A percentile compares a stretch with the other conserved stretches of the same genome.
phyloP scores from a whole-genome alignment of 1,140 invertebrate genomes.

The Meloidogyne floridensis region DNA sequence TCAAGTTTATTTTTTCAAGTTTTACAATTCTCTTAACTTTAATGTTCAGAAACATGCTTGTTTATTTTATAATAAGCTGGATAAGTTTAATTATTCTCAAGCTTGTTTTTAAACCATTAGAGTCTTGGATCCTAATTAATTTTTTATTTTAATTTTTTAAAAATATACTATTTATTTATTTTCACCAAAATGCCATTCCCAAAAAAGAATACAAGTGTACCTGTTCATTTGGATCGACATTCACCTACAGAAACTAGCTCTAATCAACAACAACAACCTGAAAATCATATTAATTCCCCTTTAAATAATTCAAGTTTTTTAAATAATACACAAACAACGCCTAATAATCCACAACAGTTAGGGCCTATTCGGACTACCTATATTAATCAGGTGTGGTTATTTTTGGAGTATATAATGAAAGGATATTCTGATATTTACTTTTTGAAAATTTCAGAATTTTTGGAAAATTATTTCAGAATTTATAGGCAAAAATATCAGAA shows the following conservation, averaged over 20 bases:
- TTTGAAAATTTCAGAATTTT: not conserved
- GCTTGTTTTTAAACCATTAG: too few relatives aligned
- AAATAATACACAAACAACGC: not conserved
- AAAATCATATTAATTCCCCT: not conserved
- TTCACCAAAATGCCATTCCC: not conserved
- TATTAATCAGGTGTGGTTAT: constrained; percentile 1
- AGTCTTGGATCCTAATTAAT: too few relatives aligned
- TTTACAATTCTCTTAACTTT: too few relatives aligned
- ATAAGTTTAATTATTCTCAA: too few relatives aligned
- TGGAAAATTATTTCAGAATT: not conserved
- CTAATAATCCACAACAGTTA: not conserved
- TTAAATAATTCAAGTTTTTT: not conserved
- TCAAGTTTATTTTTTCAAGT: too few relatives aligned
- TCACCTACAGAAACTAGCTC: not conserved
- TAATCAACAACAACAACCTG: not conserved
- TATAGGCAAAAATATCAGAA: not conserved
- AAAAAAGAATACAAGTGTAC: constrained; percentile 15
- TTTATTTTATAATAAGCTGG: too few relatives aligned
- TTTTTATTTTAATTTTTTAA: too few relatives aligned
- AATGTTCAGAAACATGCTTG: too few relatives aligned
- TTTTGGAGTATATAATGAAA: not conserved
- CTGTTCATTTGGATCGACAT: constrained; percentile 2
- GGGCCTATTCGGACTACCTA: not conserved
- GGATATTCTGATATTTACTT: not conserved
- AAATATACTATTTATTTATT: too few relatives aligned